Evolutionary conservation across 1,140 invertebrate genomes (phyloP), one percentile per base, ranked within the genome.

Genomic region (Hermetia illucens): DNA sequence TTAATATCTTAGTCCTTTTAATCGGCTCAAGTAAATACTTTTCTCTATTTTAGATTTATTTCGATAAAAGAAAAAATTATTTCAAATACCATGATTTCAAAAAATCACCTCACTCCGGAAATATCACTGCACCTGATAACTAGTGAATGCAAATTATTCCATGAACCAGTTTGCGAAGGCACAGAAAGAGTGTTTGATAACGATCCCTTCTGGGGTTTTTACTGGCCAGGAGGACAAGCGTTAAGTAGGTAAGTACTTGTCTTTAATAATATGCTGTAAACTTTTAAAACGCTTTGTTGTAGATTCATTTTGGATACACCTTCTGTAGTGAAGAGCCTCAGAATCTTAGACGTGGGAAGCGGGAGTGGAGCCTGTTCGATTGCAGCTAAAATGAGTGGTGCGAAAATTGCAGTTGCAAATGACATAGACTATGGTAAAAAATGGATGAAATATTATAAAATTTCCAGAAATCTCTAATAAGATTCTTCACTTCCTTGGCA

Each of bases 161-260:
- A 51, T 3, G 57, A 61, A 1, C 48, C 47, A 1, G 44, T 39
- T 3, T 46, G 56, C 4, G 37, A 53, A 18, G 34, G 38, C 2
- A 44, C 48, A 0, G 51, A 38, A 5, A 36, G 25, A 33, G 29
- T 60, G 0, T 64, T 68, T 22, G 40, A 44, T 18, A 39, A 48
- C 21, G 59, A 73, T 25, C 69, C 69, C 1, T 72, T 66, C 46
- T 73, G 69, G 69, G 67, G 63, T 1, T 71, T 74, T 47, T 73
- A 72, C 43, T 74, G 72, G 71, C 70, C 70, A 1, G 71, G 71
- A 2, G 72, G 70, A 3, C 71, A 73, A 38, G 68, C 62, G 22
- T 52, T 45, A 15, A 45, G 44, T 36, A 35, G 41, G 44, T 45
- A 38, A 38, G 17, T n/a, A n/a, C n/a, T n/a, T n/a, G n/a, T n/a